A percentile compares a stretch with the other conserved stretches of the same genome.
Evolutionary conservation across 2,113 vertebrate species (phyloP).

Genomic region (Myanophis thanlyinensis): DNA sequence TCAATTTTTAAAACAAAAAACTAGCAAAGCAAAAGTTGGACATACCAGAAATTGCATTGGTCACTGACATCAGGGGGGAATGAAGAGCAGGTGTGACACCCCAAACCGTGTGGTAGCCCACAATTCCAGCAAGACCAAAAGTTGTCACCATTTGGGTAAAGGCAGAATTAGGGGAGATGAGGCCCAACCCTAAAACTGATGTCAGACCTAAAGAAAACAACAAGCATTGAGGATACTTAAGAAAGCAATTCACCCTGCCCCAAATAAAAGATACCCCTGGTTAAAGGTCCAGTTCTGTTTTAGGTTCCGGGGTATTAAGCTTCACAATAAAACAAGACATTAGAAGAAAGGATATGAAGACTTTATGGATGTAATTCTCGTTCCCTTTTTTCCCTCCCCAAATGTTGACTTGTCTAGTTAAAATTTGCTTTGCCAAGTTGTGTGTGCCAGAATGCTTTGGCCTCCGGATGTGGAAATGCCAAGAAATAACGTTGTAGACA

Average conservation of each 20-base stretch:
- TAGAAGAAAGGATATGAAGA: background rate
- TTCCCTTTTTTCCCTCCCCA: constrained; percentile 36
- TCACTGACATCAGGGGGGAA: constrained; percentile 47
- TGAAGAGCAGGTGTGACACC: constrained; percentile 48
- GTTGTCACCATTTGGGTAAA: constrained; percentile 51
- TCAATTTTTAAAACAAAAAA: background rate
- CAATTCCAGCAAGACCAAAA: constrained; percentile 44
- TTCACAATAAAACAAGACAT: constrained; percentile 23
- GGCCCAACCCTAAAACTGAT: constrained; percentile 43
- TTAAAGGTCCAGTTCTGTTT: background rate
- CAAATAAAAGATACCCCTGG: background rate
- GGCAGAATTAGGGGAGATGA: constrained; percentile 44
- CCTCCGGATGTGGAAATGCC: constrained; percentile 12
- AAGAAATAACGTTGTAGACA: constrained; percentile 42
- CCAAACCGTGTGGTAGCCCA: constrained; percentile 32
- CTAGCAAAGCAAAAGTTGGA: background rate
- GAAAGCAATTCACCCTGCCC: constrained; percentile 9
- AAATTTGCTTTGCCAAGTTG: constrained; percentile 30
- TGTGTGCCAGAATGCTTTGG: constrained; percentile 4
- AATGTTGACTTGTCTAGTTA: constrained; percentile 31
- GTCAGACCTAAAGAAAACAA: constrained; percentile 41
- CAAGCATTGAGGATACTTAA: background rate
- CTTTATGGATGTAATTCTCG: constrained; percentile 31
- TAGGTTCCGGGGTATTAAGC: constrained; percentile 7
- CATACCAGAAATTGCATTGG: constrained; percentile 51